These are phyloP conservation scores for Pangasius mekongensis DNA, from an alignment of 2,797 vertebrate genomes.

Conservation along the genomic window DNA sequence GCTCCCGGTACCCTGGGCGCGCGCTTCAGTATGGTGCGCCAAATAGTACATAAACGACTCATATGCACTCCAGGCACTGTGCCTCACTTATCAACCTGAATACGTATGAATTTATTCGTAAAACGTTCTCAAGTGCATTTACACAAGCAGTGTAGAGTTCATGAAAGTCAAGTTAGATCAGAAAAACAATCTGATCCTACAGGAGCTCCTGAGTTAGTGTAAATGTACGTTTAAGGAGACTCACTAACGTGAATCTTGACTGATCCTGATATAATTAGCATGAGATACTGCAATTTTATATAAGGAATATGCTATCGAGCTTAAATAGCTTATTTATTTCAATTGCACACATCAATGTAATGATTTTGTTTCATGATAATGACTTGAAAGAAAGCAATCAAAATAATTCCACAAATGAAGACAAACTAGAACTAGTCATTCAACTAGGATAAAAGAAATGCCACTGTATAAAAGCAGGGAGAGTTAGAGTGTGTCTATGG, in stretches of 20 bases:
- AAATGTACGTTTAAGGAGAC: neutral
- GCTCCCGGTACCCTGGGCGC: constrained; percentile 11
- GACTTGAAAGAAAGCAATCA: no score
- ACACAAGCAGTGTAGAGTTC: neutral
- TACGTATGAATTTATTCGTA: neutral
- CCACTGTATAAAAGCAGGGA: neutral
- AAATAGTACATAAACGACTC: neutral
- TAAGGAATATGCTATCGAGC: no score
- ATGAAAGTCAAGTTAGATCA: neutral
- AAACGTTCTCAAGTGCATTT: neutral
- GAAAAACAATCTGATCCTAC: no score
- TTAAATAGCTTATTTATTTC: no score
- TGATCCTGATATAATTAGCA: no score
- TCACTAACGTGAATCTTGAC: no score
- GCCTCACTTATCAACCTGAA: neutral
- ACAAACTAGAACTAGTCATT: neutral
- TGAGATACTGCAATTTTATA: no score
- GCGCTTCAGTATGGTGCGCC: constrained; percentile 21
- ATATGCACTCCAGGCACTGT: neutral
- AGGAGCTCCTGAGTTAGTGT: neutral
- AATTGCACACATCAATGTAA: no score
- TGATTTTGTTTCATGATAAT: no score
- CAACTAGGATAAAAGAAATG: neutral
- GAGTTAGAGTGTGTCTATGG: neutral
- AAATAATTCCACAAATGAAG: neutral